Evolutionary conservation across 2,888 invertebrate species (phyloP).

Genomic region (Phrixothrix hirtus): DNA sequence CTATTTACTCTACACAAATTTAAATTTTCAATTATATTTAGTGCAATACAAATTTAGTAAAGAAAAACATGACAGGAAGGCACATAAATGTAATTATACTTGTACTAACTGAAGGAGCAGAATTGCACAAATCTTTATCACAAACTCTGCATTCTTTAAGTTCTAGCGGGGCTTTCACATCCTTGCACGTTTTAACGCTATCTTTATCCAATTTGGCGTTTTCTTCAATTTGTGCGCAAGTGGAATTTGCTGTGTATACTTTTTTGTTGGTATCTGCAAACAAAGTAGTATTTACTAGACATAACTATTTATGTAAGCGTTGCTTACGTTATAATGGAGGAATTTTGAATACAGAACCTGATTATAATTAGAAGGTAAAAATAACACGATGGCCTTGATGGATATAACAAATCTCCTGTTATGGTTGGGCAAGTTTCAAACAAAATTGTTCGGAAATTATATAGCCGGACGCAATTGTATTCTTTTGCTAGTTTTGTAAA

Average conservation of each 20-base stretch:
- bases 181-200: conserved; percentile 1
- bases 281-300: neutral
- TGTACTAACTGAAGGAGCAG: conserved; percentile 1
- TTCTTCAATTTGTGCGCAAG: conserved; percentile 1
- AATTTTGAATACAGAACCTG: conserved; percentile 3
- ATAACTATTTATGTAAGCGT: no score
- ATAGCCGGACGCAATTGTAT: no score
- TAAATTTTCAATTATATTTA: no score
- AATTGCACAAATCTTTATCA: conserved; percentile 14
- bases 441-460: no score
- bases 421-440: neutral
- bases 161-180: neutral
- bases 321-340: conserved; percentile 1
- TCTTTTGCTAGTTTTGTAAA: no score
- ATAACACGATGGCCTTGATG: neutral
- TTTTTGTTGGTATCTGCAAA: conserved; percentile 10
- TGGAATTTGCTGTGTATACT: neutral
- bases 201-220: neutral
- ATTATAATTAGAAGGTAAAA: conserved; percentile 3
- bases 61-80: conserved; percentile 14
- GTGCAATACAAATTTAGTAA: conserved; percentile 11
- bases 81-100: conserved; percentile 12
- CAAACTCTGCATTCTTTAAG: conserved; percentile 14
- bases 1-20: no score
- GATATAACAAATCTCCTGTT: neutral